Conservation (phyloP, 1,140 invertebrate genomes). For the Formica selysi region DNA sequence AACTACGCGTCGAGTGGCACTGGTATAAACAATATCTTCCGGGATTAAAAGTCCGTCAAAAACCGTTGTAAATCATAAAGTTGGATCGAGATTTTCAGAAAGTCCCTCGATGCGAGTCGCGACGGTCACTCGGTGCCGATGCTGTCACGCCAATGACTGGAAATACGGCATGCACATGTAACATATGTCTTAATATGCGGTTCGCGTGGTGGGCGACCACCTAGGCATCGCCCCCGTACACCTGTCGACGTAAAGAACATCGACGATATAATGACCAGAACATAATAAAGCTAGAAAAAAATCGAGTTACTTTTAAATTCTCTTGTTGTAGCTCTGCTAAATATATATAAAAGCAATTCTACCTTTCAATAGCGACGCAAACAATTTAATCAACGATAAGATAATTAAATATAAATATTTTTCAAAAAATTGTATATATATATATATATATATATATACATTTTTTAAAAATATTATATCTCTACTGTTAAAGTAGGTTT, state of each 20-base stretch:
- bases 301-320: too few relatives aligned
- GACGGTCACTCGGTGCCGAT: background rate
- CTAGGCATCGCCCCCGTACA: slow-evolving; percentile 14
- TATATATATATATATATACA: too few relatives aligned
- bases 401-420: too few relatives aligned
- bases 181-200: slow-evolving; percentile 31
- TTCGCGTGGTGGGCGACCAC: slow-evolving; percentile 32
- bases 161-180: slow-evolving; percentile 34
- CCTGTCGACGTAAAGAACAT: slow-evolving; percentile 28
- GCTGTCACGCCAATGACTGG: slow-evolving; percentile 53
- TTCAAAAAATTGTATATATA: too few relatives aligned
- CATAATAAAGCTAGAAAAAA: background rate
- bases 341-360: too few relatives aligned
- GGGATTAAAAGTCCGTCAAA: background rate
- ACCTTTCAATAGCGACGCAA: too few relatives aligned
- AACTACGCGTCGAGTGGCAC: background rate
- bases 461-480: background rate
- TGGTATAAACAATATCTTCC: background rate
- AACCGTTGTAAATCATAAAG: background rate
- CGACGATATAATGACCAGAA: background rate
- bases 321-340: too few relatives aligned
- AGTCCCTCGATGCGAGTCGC: background rate
- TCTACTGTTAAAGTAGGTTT: too few relatives aligned
- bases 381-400: too few relatives aligned
- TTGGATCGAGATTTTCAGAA: background rate